A percentile compares a stretch with the other conserved stretches of the same genome.
phyloP scores from a whole-genome alignment of 2,797 vertebrate genomes.

The Rhinella marina region DNA sequence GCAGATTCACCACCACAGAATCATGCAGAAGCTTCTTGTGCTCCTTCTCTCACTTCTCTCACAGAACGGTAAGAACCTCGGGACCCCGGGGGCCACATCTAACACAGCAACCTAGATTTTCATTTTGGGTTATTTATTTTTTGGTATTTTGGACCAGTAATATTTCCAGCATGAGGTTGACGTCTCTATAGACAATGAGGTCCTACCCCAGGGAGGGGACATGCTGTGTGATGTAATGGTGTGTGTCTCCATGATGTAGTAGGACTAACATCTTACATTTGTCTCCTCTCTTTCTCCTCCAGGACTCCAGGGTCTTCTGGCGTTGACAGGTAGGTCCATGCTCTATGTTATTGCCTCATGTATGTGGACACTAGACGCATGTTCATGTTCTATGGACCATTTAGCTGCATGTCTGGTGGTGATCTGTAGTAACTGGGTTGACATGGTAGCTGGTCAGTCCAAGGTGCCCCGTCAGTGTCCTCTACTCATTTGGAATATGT shows the following conservation, averaged over 20 bases:
- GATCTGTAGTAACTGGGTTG: neutral
- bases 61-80: slow-evolving; percentile 7
- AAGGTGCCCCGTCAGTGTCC: neutral
- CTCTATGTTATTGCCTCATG: neutral
- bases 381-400: neutral
- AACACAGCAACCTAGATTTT: neutral
- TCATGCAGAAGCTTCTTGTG: neutral
- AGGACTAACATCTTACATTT: neutral
- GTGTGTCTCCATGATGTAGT: neutral
- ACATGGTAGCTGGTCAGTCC: neutral
- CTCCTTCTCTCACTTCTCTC: neutral
- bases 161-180: too few species aligned
- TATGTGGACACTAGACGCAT: neutral
- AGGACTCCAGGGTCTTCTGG: neutral
- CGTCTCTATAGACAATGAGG: neutral
- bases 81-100: neutral
- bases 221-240: neutral
- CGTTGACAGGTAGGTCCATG: neutral
- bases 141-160: neutral
- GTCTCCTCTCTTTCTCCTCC: neutral
- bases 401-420: neutral
- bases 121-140: neutral
- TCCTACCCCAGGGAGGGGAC: neutral
- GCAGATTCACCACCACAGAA: neutral
- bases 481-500: neutral